phyloP scores from a whole-genome alignment of 2,888 invertebrate genomes.

The Drosophila niveifrons region DNA sequence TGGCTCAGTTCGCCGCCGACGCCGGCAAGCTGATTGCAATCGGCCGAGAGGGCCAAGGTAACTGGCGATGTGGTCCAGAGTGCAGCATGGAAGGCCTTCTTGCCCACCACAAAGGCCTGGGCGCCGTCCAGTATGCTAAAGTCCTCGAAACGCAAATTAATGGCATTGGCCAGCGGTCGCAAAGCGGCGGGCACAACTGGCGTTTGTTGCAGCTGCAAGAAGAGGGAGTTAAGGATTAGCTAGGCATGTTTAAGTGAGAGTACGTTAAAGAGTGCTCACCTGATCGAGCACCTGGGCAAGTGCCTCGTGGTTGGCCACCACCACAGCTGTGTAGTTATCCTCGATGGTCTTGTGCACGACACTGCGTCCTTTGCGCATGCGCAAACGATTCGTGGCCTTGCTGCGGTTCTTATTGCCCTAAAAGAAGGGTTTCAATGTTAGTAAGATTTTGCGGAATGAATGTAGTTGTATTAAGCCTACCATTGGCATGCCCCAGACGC shows the following conservation, averaged over 20 bases:
- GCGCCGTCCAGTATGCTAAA: constrained; percentile 88
- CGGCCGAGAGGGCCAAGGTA: constrained; percentile 89
- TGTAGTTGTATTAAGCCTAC: constrained; percentile 54
- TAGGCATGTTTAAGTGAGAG: not conserved
- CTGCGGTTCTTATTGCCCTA: constrained; percentile 82
- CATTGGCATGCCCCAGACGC: constrained; percentile 85
- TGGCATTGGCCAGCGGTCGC: constrained; percentile 90
- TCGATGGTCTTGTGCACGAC: constrained; percentile 94
- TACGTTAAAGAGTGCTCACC: constrained; percentile 86
- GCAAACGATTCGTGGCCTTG: constrained; percentile 88
- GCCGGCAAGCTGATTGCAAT: constrained; percentile 87
- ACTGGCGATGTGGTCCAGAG: constrained; percentile 90
- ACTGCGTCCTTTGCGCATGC: constrained; percentile 92
- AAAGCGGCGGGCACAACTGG: constrained; percentile 89
- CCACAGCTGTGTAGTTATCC: constrained; percentile 95
- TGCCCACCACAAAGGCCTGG: constrained; percentile 88
- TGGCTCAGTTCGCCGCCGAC: constrained; percentile 86
- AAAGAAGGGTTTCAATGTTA: rapidly evolving
- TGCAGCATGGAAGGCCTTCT: constrained; percentile 91
- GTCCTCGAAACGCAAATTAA: constrained; percentile 91
- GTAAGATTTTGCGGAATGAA: not conserved
- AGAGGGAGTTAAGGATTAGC: not conserved
- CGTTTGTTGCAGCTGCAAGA: constrained; percentile 89
- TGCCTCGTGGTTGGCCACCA: constrained; percentile 95
- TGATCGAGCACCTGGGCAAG: constrained; percentile 95